Percentiles rank a stretch among this genome's conserved stretches.
phyloP scores from a whole-genome alignment of 2,113 vertebrate genomes.

The Arothron firmamentum region DNA sequence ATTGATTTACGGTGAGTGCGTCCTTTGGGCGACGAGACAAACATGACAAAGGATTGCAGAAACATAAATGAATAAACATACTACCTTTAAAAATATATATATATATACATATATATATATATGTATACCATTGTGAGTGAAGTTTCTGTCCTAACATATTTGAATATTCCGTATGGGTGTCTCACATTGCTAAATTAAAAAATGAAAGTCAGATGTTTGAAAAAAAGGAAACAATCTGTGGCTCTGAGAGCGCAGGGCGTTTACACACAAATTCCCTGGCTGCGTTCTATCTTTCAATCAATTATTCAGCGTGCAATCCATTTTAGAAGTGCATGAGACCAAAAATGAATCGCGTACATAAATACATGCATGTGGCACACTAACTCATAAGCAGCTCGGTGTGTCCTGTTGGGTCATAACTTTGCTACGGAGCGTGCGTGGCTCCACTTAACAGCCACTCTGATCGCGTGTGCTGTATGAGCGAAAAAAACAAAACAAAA shows the following conservation, averaged over 20 bases:
- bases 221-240: neutral
- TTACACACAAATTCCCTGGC: slow-evolving; percentile 31
- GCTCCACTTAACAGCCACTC: slow-evolving; percentile 5
- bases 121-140: neutral
- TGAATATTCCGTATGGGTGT: neutral
- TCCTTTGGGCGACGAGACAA: slow-evolving; percentile 20
- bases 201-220: slow-evolving; percentile 1
- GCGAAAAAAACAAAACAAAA: no score
- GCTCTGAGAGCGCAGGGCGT: slow-evolving; percentile 5
- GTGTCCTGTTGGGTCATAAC: slow-evolving; percentile 26
- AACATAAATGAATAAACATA: slow-evolving; percentile 11
- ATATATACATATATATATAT: no score
- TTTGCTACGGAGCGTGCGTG: neutral
- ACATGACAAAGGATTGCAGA: slow-evolving; percentile 1
- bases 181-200: neutral
- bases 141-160: neutral
- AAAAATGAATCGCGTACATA: slow-evolving; percentile 45
- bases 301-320: slow-evolving; percentile 63
- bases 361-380: slow-evolving; percentile 58
- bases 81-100: slow-evolving; percentile 13
- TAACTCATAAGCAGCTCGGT: slow-evolving; percentile 14
- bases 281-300: slow-evolving; percentile 46
- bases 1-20: slow-evolving; percentile 40
- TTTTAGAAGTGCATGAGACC: slow-evolving; percentile 37
- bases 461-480: slow-evolving; percentile 10